Percentiles rank a stretch among this genome's conserved stretches.
phyloP scores from a whole-genome alignment of 2,888 invertebrate genomes.

The Eulithis prunata region DNA sequence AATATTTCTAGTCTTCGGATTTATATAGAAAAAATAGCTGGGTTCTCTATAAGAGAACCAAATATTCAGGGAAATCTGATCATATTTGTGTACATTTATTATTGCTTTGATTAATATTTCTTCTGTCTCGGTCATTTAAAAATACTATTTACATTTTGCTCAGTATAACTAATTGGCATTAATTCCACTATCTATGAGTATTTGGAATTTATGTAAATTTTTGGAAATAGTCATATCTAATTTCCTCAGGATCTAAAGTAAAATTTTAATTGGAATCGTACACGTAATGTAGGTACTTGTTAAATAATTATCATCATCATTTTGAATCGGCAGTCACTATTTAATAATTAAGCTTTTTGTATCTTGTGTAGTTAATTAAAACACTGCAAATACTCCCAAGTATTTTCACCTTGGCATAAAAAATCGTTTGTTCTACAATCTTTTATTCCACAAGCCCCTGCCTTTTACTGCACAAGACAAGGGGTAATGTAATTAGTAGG shows the following conservation, averaged over 20 bases:
- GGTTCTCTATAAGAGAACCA: too few relatives aligned
- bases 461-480: slow-evolving; percentile 27
- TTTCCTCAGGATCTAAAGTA: too few relatives aligned
- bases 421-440: slow-evolving; percentile 9
- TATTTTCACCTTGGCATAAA: not conserved
- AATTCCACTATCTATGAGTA: not conserved
- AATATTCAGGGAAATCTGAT: too few relatives aligned
- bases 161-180: slow-evolving; percentile 1
- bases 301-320: too few relatives aligned
- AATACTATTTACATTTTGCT: not conserved
- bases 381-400: not conserved
- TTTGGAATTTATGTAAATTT: not conserved
- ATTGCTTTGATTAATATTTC: too few relatives aligned
- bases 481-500: slow-evolving; percentile 61
- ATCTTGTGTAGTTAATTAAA: not conserved
- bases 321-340: too few relatives aligned
- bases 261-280: not conserved
- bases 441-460: slow-evolving; percentile 14
- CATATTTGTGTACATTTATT: too few relatives aligned
- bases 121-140: not conserved
- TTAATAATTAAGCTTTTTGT: too few relatives aligned
- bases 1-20: too few relatives aligned
- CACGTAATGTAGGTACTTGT: too few relatives aligned
- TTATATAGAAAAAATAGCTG: too few relatives aligned
- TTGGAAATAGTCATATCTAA: not conserved